phyloP scores from a whole-genome alignment of 2,797 vertebrate species.

The Lepus oiostolus region DNA sequence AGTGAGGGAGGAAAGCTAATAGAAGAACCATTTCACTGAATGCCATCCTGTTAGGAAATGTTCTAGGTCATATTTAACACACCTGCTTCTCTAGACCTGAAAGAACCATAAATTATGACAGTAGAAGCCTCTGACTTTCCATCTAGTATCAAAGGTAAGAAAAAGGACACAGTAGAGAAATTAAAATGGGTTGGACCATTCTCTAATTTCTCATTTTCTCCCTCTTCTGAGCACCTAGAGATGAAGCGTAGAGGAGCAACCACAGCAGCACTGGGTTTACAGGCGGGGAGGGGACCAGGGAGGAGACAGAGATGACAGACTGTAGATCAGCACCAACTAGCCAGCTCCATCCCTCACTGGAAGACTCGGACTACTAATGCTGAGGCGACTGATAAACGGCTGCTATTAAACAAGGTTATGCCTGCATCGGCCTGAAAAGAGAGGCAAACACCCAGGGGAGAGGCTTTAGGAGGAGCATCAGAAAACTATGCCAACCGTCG shows the following conservation, averaged over 20 bases:
- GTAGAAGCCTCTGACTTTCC: background rate
- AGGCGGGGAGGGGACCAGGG: background rate
- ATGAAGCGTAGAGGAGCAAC: background rate
- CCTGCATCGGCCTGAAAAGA: slow-evolving; percentile 46
- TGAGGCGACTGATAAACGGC: slow-evolving; percentile 63
- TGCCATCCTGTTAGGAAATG: background rate
- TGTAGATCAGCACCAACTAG: background rate
- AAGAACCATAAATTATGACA: slow-evolving; percentile 6
- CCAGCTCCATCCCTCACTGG: slow-evolving; percentile 24
- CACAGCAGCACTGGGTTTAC: background rate
- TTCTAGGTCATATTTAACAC: background rate
- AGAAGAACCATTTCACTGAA: slow-evolving; percentile 1
- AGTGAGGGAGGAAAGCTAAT: background rate
- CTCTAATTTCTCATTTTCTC: background rate
- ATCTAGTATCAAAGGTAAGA: slow-evolving; percentile 33
- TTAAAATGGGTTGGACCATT: slow-evolving; percentile 36
- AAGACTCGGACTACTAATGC: slow-evolving; percentile 49
- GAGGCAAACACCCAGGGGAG: slow-evolving; percentile 68
- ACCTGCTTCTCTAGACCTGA: slow-evolving; percentile 4
- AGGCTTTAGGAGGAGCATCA: background rate
- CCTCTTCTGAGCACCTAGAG: background rate
- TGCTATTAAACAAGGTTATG: slow-evolving; percentile 70
- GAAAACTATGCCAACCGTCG: slow-evolving; percentile 41
- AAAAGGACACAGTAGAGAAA: slow-evolving; percentile 42
- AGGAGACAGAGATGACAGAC: background rate